phyloP scores from a whole-genome alignment of 2,888 invertebrate genomes.

The Cheilosia variabilis region DNA sequence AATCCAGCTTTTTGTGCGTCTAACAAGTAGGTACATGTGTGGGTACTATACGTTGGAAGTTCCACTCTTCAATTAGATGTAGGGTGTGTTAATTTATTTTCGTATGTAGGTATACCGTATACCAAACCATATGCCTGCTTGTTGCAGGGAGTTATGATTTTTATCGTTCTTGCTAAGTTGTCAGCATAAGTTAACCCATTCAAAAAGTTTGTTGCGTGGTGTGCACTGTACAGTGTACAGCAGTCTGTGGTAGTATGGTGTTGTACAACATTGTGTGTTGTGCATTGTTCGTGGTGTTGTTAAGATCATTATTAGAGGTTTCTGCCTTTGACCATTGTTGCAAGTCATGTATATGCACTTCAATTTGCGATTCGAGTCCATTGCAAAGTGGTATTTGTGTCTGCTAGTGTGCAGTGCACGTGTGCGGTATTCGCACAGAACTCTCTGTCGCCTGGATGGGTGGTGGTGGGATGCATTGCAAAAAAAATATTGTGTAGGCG shows the following conservation, averaged over 20 bases:
- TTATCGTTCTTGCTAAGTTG: slow-evolving; percentile 75
- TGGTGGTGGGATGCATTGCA: neutral
- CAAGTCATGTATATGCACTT: slow-evolving; percentile 63
- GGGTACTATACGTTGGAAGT: slow-evolving; percentile 15
- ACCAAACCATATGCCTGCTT: slow-evolving; percentile 45
- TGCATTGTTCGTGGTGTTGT: slow-evolving; percentile 63
- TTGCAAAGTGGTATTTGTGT: slow-evolving; percentile 22
- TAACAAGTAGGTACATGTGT: slow-evolving; percentile 6
- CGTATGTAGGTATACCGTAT: slow-evolving; percentile 32
- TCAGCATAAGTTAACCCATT: slow-evolving; percentile 75
- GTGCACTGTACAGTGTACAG: slow-evolving; percentile 16
- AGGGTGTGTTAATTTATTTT: slow-evolving; percentile 71
- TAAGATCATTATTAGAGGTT: slow-evolving; percentile 65
- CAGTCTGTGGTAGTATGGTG: slow-evolving; percentile 31
- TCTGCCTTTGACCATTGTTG: slow-evolving; percentile 63
- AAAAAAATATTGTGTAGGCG: slow-evolving; percentile 17
- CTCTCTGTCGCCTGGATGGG: neutral
- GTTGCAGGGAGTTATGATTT: slow-evolving; percentile 69
- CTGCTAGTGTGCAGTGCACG: slow-evolving; percentile 21
- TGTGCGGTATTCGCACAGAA: slow-evolving; percentile 8
- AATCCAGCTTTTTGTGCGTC: slow-evolving; percentile 61
- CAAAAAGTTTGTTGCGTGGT: slow-evolving; percentile 60
- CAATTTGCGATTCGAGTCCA: slow-evolving; percentile 60
- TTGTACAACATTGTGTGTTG: slow-evolving; percentile 32
- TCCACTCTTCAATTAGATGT: slow-evolving; percentile 50